Base-by-base conservation (phyloP, 2,888 invertebrate genomes). In the Pristionchus arcanus region DNA sequence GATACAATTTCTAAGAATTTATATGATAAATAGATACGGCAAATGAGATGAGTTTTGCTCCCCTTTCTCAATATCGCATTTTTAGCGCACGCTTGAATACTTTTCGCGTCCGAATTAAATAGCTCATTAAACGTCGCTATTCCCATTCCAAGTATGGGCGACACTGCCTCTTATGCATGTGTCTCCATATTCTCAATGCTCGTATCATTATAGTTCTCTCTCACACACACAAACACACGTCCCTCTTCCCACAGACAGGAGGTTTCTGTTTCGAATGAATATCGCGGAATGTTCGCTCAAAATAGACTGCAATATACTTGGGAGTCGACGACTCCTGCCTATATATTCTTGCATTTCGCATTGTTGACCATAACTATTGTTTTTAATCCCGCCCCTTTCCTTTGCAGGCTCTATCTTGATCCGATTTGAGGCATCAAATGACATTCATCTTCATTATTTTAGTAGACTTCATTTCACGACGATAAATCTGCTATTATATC, bases 101-200 rank as follows among this genome's bases (percentile, higher is more conserved):
- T 49, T 49, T 42, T 13, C 21, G 37, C 19, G 21, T 37, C 74
- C 74, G 74, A 34, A 74, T 74, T 74, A 74, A 34, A 37, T 37
- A 74, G 74, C 74, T 81, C 81, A 81, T 81, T 81, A n/a, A 81
- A 49, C 49, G 28, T 42, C n/a, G 37, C 81, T 19, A 28, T 42
- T 81, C 49, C 81, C 25, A 81, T 77, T 77, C 77, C 77, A 77
- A 77, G 77, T 77, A 77, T 25, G 16, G 25, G n/a, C n/a, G 77
- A 19, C 25, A 81, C 2, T 1, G n/a, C 13, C 42, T n/a, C 25
- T n/a, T 25, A 53, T 49, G 34, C 49, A 81, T 81, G 81, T 53
- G 81, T 53, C 81, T 81, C 81, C 49, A 81, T 81, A 81, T 81
- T 49, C 81, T 9, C n/a, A 25, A 49, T 81, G 15, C 49, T 49